phyloP scores from a whole-genome alignment of 1,140 invertebrate genomes.

The Hormaphis cornu region DNA sequence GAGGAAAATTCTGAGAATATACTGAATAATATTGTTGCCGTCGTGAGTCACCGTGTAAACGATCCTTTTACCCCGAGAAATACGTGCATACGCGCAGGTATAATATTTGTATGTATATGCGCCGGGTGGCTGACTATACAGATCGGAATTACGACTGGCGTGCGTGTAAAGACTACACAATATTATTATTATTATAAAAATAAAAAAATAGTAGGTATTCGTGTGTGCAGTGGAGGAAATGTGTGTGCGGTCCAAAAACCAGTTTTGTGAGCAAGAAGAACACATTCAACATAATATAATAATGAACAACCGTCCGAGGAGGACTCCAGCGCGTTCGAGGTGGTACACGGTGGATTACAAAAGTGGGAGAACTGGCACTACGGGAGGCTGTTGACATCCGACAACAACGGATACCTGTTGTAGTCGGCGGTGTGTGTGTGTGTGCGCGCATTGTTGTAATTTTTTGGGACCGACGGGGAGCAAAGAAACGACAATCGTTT shows the following conservation, averaged over 20 bases:
- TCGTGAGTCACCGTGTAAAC: background rate
- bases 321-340: background rate
- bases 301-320: background rate
- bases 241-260: slow-evolving; percentile 16
- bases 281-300: background rate
- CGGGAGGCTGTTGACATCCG: slow-evolving; percentile 29
- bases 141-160: background rate
- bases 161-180: too few species aligned
- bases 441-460: background rate
- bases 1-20: too few species aligned
- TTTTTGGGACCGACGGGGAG: background rate
- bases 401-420: slow-evolving; percentile 17
- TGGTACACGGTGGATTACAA: background rate
- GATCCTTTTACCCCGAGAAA: background rate
- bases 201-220: too few species aligned
- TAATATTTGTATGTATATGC: background rate
- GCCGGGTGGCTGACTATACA: background rate
- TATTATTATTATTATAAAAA: too few species aligned
- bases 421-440: background rate
- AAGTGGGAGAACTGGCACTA: slow-evolving; percentile 8
- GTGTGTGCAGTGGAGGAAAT: background rate
- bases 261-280: slow-evolving; percentile 5
- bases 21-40: too few species aligned
- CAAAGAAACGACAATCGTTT: too few species aligned
- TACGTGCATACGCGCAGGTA: background rate